Conservation (phyloP, 2,113 vertebrate species). For the Dryoscopus gambensis region DNA sequence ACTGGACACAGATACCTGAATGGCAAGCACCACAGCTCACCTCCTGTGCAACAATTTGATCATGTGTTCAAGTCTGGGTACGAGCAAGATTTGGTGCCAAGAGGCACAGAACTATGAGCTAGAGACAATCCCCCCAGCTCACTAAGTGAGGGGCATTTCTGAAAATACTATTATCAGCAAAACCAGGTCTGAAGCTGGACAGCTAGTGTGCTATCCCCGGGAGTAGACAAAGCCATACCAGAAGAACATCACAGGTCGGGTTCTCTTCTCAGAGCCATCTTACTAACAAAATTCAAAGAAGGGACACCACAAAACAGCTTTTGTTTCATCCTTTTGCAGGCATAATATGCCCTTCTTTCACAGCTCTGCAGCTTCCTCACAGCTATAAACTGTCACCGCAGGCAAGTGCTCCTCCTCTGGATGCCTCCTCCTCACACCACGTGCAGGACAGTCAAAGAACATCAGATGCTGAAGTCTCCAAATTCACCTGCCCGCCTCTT, state of each 20-base stretch:
- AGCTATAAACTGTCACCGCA: background rate
- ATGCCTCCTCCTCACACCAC: fast-evolving
- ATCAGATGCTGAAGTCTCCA: background rate
- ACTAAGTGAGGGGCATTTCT: background rate
- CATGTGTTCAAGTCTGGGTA: background rate
- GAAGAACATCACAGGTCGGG: background rate
- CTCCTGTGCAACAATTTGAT: background rate
- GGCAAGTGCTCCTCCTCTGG: background rate
- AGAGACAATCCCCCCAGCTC: background rate
- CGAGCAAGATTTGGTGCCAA: background rate
- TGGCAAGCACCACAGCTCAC: background rate
- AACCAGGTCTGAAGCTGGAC: background rate
- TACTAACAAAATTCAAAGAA: background rate
- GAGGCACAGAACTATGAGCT: background rate
- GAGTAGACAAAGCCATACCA: background rate
- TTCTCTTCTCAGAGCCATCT: background rate
- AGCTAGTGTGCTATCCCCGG: background rate
- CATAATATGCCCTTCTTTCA: background rate
- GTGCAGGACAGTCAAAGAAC: background rate
- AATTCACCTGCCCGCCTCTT: background rate
- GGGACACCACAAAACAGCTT: background rate
- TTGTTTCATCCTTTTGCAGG: background rate
- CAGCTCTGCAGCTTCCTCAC: background rate
- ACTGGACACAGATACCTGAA: background rate
- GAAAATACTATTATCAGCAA: background rate